A percentile compares a stretch with the other conserved stretches of the same genome.
Evolutionary conservation across 2,888 invertebrate species (phyloP).

Genomic region (Colletes collaris): DNA sequence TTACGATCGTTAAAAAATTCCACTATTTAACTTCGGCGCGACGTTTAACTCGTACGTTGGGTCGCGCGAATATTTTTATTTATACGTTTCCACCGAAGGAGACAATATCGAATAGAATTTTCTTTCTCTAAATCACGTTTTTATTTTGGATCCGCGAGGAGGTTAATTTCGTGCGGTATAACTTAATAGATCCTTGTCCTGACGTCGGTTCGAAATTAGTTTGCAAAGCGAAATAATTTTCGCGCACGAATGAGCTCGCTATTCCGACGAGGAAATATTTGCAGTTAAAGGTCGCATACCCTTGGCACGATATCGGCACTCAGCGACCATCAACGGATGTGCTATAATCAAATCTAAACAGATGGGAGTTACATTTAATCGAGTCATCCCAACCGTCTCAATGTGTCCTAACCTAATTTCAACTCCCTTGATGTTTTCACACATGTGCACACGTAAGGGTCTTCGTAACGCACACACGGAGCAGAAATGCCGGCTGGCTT

Average conservation of each 20-base stretch:
- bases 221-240: neutral
- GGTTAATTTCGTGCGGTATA: no score
- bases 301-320: slow-evolving; percentile 15
- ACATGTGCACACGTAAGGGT: slow-evolving; percentile 45
- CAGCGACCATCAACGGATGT: slow-evolving; percentile 60
- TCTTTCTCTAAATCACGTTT: neutral
- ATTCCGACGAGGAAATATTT: slow-evolving; percentile 1
- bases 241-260: neutral
- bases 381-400: slow-evolving; percentile 70
- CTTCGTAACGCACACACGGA: slow-evolving; percentile 39
- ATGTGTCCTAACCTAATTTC: slow-evolving; percentile 75
- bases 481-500: slow-evolving; percentile 32
- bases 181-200: no score
- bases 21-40: neutral
- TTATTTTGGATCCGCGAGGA: no score
- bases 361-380: slow-evolving; percentile 77
- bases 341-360: slow-evolving; percentile 77
- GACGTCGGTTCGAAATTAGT: neutral
- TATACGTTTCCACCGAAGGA: no score
- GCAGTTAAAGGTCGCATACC: slow-evolving; percentile 5
- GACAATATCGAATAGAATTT: neutral
- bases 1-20: neutral
- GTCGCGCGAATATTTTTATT: no score
- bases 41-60: no score
- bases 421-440: slow-evolving; percentile 64